A percentile compares a stretch with the other conserved stretches of the same genome.
phyloP scores from a whole-genome alignment of 2,113 vertebrate genomes.

The Apteryx owenii region DNA sequence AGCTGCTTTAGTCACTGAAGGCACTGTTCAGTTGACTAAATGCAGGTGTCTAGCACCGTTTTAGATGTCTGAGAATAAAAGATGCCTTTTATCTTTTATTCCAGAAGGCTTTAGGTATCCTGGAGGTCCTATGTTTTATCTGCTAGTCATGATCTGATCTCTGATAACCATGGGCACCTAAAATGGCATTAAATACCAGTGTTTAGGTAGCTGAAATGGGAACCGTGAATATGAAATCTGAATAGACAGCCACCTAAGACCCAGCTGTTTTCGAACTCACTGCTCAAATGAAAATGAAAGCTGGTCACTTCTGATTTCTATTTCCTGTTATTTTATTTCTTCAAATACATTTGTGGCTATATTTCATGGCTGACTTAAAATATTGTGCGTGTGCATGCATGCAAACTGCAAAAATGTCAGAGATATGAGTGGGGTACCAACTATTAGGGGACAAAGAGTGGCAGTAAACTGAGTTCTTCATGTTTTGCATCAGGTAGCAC shows the following conservation, averaged over 20 bases:
- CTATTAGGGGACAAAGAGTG: not conserved
- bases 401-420: not conserved
- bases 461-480: not conserved
- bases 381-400: not conserved
- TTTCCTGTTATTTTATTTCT: not conserved
- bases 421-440: not conserved
- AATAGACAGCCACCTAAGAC: not conserved
- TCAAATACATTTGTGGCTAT: not conserved
- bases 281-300: not conserved
- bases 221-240: not conserved
- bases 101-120: not conserved
- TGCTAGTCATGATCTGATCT: not conserved
- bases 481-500: not conserved
- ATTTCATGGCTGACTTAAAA: not conserved
- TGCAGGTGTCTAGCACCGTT: not conserved
- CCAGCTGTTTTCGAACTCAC: not conserved
- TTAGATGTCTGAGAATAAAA: not conserved
- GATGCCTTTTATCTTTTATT: not conserved
- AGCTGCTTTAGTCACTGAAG: not conserved
- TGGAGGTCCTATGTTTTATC: not conserved
- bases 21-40: not conserved
- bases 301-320: not conserved
- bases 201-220: not conserved
- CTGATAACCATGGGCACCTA: not conserved
- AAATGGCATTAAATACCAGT: not conserved